Evolutionary conservation across 2,113 vertebrate species (phyloP).

Genomic region (Heterocephalus glaber): DNA sequence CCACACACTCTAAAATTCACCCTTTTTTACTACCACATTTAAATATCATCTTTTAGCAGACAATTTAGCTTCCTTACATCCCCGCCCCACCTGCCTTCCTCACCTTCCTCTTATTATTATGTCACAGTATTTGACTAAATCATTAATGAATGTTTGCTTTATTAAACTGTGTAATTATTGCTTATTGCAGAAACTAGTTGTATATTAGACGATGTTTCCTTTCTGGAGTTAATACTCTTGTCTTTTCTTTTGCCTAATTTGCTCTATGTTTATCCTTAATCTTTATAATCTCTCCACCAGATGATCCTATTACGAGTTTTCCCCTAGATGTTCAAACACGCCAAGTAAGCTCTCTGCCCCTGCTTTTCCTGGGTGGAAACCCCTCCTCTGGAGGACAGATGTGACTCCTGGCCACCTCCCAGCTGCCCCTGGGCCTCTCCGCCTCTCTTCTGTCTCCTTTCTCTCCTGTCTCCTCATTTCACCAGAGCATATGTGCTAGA

Average conservation of each 20-base stretch:
- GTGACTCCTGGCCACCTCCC: neutral
- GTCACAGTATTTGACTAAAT: conserved; percentile 34
- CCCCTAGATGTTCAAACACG: neutral
- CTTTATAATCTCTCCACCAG: neutral
- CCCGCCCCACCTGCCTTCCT: neutral
- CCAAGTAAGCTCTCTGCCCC: neutral
- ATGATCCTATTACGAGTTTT: neutral
- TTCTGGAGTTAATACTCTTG: conserved; percentile 43
- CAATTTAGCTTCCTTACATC: neutral
- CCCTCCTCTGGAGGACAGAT: neutral
- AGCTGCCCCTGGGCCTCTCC: neutral
- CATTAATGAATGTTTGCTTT: conserved; percentile 5
- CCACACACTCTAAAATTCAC: neutral
- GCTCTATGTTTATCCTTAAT: neutral
- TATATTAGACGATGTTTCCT: neutral
- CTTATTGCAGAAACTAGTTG: neutral
- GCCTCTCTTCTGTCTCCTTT: neutral
- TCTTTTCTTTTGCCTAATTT: conserved; percentile 3
- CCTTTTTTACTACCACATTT: neutral
- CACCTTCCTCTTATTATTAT: neutral
- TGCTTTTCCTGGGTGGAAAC: neutral
- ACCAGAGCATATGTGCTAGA: neutral
- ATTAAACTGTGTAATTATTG: neutral
- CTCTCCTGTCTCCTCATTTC: neutral
- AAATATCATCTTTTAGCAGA: neutral